Percentiles rank a stretch among this genome's conserved stretches.
phyloP scores from a whole-genome alignment of 2,113 vertebrate species.

The Sakesphorus luctuosus region DNA sequence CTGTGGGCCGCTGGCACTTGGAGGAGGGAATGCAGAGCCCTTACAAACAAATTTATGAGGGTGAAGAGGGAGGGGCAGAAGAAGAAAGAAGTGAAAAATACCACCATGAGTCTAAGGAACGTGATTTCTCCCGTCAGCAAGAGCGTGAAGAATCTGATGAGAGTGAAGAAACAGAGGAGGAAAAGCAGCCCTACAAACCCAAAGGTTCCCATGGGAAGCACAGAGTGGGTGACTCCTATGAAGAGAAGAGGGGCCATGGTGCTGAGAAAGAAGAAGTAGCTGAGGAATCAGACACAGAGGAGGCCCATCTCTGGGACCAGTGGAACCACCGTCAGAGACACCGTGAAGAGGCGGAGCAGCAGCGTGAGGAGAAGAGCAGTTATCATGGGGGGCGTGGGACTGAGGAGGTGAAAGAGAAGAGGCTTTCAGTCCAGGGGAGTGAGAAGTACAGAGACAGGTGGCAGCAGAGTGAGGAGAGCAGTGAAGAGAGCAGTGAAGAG shows the following conservation, averaged over 20 bases:
- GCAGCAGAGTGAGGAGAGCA: slow-evolving; percentile 48
- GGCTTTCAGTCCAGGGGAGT: neutral
- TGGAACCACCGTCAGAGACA: slow-evolving; percentile 27
- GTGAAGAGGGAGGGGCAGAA: slow-evolving; percentile 19
- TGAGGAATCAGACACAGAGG: neutral
- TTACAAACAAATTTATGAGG: slow-evolving; percentile 39
- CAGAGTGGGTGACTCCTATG: slow-evolving; percentile 18
- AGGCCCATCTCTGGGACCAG: slow-evolving; percentile 20
- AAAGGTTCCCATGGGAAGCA: slow-evolving; percentile 42
- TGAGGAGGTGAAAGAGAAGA: slow-evolving; percentile 42
- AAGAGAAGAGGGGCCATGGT: slow-evolving; percentile 6
- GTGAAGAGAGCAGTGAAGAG: neutral
- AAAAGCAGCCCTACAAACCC: slow-evolving; percentile 41
- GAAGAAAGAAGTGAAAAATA: slow-evolving; percentile 40
- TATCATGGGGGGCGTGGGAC: neutral
- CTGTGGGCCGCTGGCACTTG: neutral
- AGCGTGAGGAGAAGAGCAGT: slow-evolving; percentile 27
- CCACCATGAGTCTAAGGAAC: slow-evolving; percentile 19
- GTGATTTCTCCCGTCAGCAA: neutral
- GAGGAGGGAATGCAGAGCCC: slow-evolving; percentile 64
- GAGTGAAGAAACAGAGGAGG: slow-evolving; percentile 58
- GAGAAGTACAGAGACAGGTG: slow-evolving; percentile 46
- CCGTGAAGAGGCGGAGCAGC: slow-evolving; percentile 23
- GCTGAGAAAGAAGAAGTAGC: neutral
- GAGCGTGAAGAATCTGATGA: slow-evolving; percentile 66